Percentiles rank a stretch among this genome's conserved stretches.
Conservation (phyloP, 2,888 invertebrate species). For the Chrysina gloriosa region DNA sequence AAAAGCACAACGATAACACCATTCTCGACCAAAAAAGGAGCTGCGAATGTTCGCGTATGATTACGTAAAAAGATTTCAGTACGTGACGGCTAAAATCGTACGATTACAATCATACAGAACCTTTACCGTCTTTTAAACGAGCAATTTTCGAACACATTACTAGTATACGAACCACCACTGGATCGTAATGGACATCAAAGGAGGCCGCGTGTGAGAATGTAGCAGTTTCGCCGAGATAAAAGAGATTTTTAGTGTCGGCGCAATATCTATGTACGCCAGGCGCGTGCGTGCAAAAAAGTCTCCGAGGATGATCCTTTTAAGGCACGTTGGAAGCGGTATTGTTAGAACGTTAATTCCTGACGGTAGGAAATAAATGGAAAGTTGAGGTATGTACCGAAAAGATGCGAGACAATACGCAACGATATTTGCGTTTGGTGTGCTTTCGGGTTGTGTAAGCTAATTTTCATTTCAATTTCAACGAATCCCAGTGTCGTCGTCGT, state of each 20-base stretch:
- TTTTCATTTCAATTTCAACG: too few relatives aligned
- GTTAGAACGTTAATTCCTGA: neutral
- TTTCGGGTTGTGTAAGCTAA: too few relatives aligned
- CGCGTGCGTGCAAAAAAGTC: neutral
- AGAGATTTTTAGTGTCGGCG: constrained; percentile 2
- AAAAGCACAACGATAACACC: too few relatives aligned
- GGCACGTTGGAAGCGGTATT: constrained; percentile 6
- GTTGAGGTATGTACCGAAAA: neutral
- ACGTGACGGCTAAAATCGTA: too few relatives aligned
- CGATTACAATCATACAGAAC: too few relatives aligned
- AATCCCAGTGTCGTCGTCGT: neutral
- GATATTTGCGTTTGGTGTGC: too few relatives aligned
- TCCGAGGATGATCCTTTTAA: constrained; percentile 7
- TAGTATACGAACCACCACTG: neutral
- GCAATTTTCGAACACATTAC: neutral
- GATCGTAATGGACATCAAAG: constrained; percentile 1
- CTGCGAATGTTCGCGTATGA: too few relatives aligned
- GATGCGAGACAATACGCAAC: neutral
- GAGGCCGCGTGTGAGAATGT: constrained; percentile 23
- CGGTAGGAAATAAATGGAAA: neutral
- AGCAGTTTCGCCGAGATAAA: constrained; percentile 12
- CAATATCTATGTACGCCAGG: neutral
- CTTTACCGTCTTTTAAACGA: too few relatives aligned
- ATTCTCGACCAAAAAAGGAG: too few relatives aligned
- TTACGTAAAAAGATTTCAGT: too few relatives aligned